A percentile compares a stretch with the other conserved stretches of the same genome.
Evolutionary conservation across 1,140 invertebrate species (phyloP).

Genomic region (Semibalanus balanoides): DNA sequence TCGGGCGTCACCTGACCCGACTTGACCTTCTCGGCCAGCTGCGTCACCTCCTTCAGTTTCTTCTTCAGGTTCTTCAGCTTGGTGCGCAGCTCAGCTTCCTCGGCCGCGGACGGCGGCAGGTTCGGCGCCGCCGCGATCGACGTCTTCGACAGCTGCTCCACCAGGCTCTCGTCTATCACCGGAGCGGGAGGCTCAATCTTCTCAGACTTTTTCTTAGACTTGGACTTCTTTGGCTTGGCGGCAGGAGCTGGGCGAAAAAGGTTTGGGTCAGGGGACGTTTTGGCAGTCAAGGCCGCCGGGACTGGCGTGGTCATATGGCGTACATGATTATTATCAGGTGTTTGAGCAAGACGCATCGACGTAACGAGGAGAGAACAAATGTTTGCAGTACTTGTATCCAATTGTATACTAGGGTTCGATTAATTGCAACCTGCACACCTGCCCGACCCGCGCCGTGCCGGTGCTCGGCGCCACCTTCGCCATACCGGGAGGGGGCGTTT

Average conservation of each 20-base stretch:
- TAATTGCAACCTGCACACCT: too few species aligned
- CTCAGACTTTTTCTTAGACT: background rate
- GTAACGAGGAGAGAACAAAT: too few species aligned
- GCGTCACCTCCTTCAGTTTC: background rate
- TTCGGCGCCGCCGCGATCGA: background rate
- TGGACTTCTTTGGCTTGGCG: background rate
- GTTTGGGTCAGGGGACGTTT: too few species aligned
- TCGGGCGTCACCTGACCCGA: background rate
- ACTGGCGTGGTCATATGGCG: too few species aligned
- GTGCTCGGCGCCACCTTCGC: too few species aligned
- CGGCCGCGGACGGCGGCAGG: background rate
- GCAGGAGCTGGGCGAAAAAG: background rate
- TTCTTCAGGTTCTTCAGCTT: background rate
- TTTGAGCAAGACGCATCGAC: too few species aligned
- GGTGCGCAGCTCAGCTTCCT: background rate
- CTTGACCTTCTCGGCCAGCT: background rate
- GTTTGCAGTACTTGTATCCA: too few species aligned
- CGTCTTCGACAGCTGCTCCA: background rate
- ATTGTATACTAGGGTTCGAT: too few species aligned
- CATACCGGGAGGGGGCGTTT: too few species aligned
- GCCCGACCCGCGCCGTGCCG: too few species aligned
- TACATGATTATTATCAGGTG: too few species aligned
- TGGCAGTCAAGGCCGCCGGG: too few species aligned
- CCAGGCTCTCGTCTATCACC: slow-evolving; percentile 1
- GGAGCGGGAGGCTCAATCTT: background rate